Evolutionary conservation across 2,888 invertebrate genomes (phyloP).

Genomic region (Lingula anatina): DNA sequence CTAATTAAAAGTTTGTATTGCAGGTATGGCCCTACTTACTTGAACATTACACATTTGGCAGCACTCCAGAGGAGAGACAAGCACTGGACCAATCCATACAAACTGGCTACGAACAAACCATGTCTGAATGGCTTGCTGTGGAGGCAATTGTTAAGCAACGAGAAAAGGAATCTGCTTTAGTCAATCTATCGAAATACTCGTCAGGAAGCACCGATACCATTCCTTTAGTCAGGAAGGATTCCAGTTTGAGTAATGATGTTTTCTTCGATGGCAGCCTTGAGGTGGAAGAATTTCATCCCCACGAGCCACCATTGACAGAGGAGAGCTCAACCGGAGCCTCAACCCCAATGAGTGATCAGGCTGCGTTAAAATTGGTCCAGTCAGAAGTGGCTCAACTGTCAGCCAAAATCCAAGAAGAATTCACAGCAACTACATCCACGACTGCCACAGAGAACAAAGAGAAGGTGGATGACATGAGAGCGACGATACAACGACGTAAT

Average conservation of each 20-base stretch:
- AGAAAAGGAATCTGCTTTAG: conserved; percentile 65
- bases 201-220: conserved; percentile 58
- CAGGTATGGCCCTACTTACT: conserved; percentile 83
- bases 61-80: conserved; percentile 47
- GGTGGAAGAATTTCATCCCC: conserved; percentile 41
- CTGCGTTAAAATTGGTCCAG: no score
- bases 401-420: no score
- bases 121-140: conserved; percentile 93
- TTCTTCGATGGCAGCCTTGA: conserved; percentile 49
- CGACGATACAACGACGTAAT: no score
- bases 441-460: no score
- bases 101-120: conserved; percentile 78
- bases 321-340: conserved; percentile 37
- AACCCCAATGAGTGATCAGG: no score
- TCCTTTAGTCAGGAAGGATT: conserved; percentile 49
- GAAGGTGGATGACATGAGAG: no score
- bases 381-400: no score
- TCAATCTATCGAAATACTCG: conserved; percentile 78
- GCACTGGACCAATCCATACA: conserved; percentile 54
- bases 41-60: conserved; percentile 76
- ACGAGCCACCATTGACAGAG: conserved; percentile 33
- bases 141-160: conserved; percentile 74
- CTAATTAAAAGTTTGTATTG: no score
- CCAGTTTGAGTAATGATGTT: conserved; percentile 56
- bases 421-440: no score